Base-by-base conservation (phyloP, 2,113 vertebrate species). In the Apistogramma diplotaenia region DNA sequence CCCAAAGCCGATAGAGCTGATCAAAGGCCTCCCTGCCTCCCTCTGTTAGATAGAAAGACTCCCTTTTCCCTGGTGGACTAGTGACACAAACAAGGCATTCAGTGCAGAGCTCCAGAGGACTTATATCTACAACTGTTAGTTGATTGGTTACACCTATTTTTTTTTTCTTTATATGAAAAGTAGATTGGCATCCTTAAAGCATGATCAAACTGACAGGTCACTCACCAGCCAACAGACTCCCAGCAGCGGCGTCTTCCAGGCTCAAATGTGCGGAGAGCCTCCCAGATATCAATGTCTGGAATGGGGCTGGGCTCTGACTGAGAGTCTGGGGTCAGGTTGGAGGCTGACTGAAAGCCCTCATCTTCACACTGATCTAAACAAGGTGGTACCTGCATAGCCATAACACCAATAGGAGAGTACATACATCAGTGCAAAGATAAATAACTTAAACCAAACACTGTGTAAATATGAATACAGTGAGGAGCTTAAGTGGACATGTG, bases 241-340 rank as follows among this genome's bases (percentile, higher is more conserved):
- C 98, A 99, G 88, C 97, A 98, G 87, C 98, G 95, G 9, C 96
- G 91, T 82, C 94, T 96, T 86, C 96, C 96, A 35, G 97, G 96
- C 89, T 96, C 95, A 1, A 97, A 99, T 0, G 94, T 96, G 33
- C 96, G 95, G 35, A 96, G 94, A 2, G 96, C 97, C 57, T 99
- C 97, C 98, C 98, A 99, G 40, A 97, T 60, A 62, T 99, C 98
- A 46, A 96, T 37, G 76, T 98, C 98, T 1, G 97, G 97, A 60
- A 96, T 92, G 23, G 96, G 75, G 67, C 97, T 98, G 0, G 96
- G 93, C 90, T 98, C 98, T 29, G 97, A 98, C 91, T 98, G 97
- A 46, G 98, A 99, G 89, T 99, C 98, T n/a, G 98, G 98, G 61
- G 98, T 99, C 93, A 99, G 71, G 84, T 99, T 99, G 59, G 98